Evolutionary conservation across 2,797 vertebrate species (phyloP).

Genomic region (Brotula barbata): DNA sequence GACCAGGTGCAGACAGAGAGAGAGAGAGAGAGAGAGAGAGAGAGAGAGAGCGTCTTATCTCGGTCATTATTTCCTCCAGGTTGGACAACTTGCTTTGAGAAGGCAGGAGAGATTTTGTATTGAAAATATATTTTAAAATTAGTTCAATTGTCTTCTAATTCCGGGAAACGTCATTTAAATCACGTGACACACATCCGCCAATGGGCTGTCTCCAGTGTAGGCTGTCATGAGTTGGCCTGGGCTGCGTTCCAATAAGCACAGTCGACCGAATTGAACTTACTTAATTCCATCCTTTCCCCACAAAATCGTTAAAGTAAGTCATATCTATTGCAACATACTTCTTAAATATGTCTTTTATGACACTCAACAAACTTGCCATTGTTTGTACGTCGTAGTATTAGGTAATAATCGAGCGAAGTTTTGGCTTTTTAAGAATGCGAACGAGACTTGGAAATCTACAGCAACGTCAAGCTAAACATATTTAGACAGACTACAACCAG

Average conservation of each 20-base stretch:
- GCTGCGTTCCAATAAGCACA: constrained; percentile 35
- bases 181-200: constrained; percentile 48
- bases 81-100: too few relatives aligned
- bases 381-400: fast-evolving
- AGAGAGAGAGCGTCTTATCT: too few relatives aligned
- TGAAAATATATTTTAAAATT: not conserved
- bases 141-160: not conserved
- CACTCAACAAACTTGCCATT: fast-evolving
- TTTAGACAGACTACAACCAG: not conserved
- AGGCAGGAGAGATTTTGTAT: too few relatives aligned
- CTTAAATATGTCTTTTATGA: fast-evolving
- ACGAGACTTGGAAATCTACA: constrained; percentile 68
- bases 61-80: too few relatives aligned
- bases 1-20: too few relatives aligned
- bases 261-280: not conserved
- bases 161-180: constrained; percentile 22
- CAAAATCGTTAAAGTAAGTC: fast-evolving
- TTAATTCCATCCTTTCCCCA: not conserved
- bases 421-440: constrained; percentile 6
- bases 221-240: constrained; percentile 25
- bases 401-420: fast-evolving
- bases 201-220: constrained; percentile 28
- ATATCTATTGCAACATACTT: fast-evolving
- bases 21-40: too few relatives aligned
- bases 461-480: constrained; percentile 35